Conservation (phyloP, 1,140 invertebrate species). For the Stegodyphus dumicola region DNA sequence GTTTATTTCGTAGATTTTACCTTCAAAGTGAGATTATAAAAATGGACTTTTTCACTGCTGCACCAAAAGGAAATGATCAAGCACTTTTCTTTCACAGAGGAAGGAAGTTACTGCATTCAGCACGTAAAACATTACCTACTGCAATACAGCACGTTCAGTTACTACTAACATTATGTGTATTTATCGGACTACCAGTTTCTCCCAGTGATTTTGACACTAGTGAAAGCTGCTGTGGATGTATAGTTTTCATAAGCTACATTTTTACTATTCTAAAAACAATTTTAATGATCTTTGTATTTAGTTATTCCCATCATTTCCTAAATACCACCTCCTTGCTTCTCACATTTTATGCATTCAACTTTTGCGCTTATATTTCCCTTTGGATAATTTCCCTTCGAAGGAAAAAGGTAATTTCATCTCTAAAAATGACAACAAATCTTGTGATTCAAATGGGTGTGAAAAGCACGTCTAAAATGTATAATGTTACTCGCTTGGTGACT, state of each 20-base stretch:
- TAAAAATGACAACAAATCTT: background rate
- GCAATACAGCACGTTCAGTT: no score
- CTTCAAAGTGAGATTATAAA: no score
- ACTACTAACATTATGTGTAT: no score
- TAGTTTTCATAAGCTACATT: background rate
- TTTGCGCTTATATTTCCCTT: background rate
- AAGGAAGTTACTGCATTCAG: no score
- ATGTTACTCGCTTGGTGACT: background rate
- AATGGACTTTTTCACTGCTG: no score
- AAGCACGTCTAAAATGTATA: background rate
- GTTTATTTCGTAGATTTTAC: no score
- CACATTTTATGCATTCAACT: background rate
- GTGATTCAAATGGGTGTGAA: background rate
- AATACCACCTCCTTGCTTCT: background rate
- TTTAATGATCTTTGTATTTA: background rate
- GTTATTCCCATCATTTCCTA: background rate
- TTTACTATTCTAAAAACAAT: background rate
- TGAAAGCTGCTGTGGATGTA: background rate
- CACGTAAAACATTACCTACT: no score
- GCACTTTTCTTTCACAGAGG: no score
- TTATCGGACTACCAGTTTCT: background rate
- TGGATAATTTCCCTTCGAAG: background rate
- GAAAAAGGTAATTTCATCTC: no score
- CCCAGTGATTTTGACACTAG: background rate
- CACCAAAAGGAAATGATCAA: no score